Evolutionary conservation across 2,113 vertebrate genomes (phyloP).

Genomic region (Notarius quadriscutis): DNA sequence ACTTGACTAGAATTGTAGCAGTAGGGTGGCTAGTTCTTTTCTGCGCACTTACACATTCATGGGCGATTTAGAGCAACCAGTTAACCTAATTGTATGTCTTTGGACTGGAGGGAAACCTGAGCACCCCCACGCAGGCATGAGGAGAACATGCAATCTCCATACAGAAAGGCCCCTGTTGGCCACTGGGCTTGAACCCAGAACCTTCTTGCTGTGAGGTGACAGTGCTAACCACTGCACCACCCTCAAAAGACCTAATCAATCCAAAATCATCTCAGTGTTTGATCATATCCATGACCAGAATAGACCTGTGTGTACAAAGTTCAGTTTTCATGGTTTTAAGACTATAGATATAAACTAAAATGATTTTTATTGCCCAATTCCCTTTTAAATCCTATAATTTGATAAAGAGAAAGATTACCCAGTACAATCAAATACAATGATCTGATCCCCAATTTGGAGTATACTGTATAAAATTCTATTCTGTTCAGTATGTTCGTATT

Average conservation of each 20-base stretch:
- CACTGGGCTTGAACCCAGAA: no score
- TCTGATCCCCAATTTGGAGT: neutral
- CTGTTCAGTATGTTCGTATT: neutral
- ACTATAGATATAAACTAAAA: neutral
- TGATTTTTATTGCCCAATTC: neutral
- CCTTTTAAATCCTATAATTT: neutral
- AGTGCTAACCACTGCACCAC: no score
- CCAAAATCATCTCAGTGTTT: neutral
- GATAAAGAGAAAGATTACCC: neutral
- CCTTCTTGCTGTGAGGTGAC: no score
- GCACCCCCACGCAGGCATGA: no score
- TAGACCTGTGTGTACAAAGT: neutral
- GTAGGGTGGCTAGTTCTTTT: no score
- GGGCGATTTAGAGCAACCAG: no score
- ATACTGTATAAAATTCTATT: neutral
- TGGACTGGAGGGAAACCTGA: no score
- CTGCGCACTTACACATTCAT: no score
- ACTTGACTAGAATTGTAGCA: no score
- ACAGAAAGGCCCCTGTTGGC: no score
- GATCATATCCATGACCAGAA: neutral
- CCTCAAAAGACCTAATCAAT: neutral
- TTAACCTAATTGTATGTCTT: no score
- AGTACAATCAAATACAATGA: neutral
- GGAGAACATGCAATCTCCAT: no score
- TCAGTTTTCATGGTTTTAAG: neutral